Base-by-base conservation (phyloP, 2,888 invertebrate species). In the Protophormia terraenovae region DNA sequence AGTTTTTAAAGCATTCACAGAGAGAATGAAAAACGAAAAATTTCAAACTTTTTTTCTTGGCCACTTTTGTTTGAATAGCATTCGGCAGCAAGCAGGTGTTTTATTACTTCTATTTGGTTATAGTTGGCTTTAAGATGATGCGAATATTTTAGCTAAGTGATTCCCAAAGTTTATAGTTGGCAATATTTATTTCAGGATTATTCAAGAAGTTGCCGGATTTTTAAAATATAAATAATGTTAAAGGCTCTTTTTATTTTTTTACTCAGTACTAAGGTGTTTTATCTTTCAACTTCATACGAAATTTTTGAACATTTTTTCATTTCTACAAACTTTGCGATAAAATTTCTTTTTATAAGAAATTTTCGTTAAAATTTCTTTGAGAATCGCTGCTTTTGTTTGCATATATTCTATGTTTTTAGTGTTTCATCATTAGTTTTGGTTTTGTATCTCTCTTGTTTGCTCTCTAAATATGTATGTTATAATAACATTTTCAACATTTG, bases 21-120 rank as follows among this genome's bases (percentile, higher is more conserved):
- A 73, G 16, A 55, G 7, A 35, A n/a, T 45, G 10, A 35, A n/a
- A 14, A 32, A 47, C 45, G 2, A 27, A 69, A 32, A 64, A 29
- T 22, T 45, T 64, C 12, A 27, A 66, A 29, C 12, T 47, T 80
- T 72, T 50, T 66, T 16, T 19, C 38, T 22, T 62, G 27, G 16
- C 32, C 38, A 14, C 2, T 27, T 27, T 27, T 19, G 47, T 32
- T 27, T 0, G n/a, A 69, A 32, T 67, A 60, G 41, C 66, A 67
- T 38, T 67, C n/a, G n/a, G n/a, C n/a, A 38, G 80, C 27, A 47
- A 62, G 55, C 67, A 75, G 67, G 58, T 73, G 66, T 73, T 66
- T 72, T 35, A 62, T 67, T 58, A 45, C 8, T 73, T 29, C 10
- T n/a, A n/a, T n/a, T n/a, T 38, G 58, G 86, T 85, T 84, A 38